Base-by-base conservation (phyloP, 2,888 invertebrate species). In the Calephelis perditalis region DNA sequence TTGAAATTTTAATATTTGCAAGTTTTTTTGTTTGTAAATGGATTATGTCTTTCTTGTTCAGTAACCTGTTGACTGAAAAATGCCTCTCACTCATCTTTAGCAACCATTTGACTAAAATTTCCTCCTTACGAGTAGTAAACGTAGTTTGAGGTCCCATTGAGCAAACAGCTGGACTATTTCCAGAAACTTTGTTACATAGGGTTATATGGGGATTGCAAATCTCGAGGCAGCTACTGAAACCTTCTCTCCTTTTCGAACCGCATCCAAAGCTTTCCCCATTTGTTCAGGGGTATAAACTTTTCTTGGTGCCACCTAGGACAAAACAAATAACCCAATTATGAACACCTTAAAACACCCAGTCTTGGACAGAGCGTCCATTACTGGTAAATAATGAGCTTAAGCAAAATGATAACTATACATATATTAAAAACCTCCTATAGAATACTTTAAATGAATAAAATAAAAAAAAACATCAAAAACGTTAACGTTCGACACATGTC, bases 1-100 rank as follows among this genome's bases (percentile, higher is more conserved):
- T 15, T 15, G 1, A 15, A 15, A 15, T 15, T 15, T 15, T 1
- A 15, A 15, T 15, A 1, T 15, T 15, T 15, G 15, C 15, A 1
- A 59, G 45, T 46, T 59, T 59, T 54, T 59, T 56, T 56, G 40
- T 56, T n/a, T 56, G 56, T 56, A 7, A 56, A 56, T 40, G 56
- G 40, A 56, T 56, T 56, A 37, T 56, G 37, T 56, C n/a, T 40
- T 15, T 40, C 43, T 43, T 56, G n/a, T 10, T 56, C 56, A 15
- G 26, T 26, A 26, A 26, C 26, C 26, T 26, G 4, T 26, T 26
- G 26, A 2, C 37, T n/a, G 54, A 36, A 55, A 55, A 55, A 12
- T 37, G 54, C 37, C 37, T 36, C 36, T 35, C 36, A 54, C 36
- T 11, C 35, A 36, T 35, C 37, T 7, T 37, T 35, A 55, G 55